A percentile compares a stretch with the other conserved stretches of the same genome.
Evolutionary conservation across 2,888 invertebrate species (phyloP).

Genomic region (Amphipoea lucens): DNA sequence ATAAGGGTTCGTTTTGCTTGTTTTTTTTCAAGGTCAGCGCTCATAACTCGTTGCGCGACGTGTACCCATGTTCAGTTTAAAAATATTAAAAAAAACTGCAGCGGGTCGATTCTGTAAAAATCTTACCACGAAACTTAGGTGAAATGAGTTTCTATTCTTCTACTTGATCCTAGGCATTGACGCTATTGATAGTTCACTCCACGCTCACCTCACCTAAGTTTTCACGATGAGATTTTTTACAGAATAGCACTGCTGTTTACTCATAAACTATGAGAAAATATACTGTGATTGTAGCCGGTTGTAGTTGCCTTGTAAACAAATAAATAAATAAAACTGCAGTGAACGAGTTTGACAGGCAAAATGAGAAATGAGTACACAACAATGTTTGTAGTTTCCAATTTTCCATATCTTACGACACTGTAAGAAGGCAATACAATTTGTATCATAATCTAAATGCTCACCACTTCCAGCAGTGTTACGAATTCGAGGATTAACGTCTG

Average conservation of each 20-base stretch:
- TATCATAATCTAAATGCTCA: not conserved
- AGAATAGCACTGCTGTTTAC: not conserved
- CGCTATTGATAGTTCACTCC: no score
- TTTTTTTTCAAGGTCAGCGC: no score
- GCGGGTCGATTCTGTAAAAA: not conserved
- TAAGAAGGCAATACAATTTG: not conserved
- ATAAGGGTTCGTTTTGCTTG: no score
- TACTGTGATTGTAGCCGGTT: not conserved
- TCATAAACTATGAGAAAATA: not conserved
- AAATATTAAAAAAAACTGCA: not conserved
- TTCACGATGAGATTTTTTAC: not conserved
- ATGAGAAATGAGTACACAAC: not conserved
- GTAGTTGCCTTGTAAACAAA: not conserved
- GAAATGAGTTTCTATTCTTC: no score
- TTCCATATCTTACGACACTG: not conserved
- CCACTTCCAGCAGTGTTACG: not conserved
- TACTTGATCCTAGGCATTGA: no score
- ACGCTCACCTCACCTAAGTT: not conserved
- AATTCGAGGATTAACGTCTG: conserved; percentile 1
- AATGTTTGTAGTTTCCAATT: not conserved
- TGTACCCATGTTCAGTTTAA: no score
- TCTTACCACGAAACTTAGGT: no score
- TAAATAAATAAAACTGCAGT: not conserved
- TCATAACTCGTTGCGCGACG: no score
- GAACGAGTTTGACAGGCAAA: not conserved